These are phyloP conservation scores for Asbolus verrucosus DNA, from an alignment of 1,140 invertebrate species.

Conservation along the genomic window DNA sequence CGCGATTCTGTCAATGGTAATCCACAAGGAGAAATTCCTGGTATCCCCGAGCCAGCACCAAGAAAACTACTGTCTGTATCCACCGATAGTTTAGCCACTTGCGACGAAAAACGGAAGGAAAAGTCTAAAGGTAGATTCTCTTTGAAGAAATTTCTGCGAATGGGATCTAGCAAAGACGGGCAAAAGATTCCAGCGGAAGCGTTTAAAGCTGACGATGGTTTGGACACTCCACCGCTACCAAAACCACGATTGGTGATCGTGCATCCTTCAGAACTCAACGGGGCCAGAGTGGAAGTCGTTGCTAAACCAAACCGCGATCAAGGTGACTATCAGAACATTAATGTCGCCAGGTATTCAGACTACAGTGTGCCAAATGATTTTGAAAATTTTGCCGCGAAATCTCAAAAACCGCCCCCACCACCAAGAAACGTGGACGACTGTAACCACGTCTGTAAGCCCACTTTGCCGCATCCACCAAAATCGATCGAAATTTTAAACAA, in stretches of 20 bases:
- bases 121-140: constrained; percentile 77
- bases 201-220: constrained; percentile 62
- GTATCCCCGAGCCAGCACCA: constrained; percentile 72
- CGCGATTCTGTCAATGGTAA: constrained; percentile 12
- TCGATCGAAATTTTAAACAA: constrained; percentile 72
- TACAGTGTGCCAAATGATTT: constrained; percentile 58
- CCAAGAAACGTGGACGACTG: constrained; percentile 71
- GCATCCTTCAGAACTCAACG: constrained; percentile 87
- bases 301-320: constrained; percentile 65
- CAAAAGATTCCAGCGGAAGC: constrained; percentile 65
- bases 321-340: constrained; percentile 65
- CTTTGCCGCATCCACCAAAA: constrained; percentile 78
- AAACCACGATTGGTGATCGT: constrained; percentile 86
- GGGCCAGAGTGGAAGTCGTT: constrained; percentile 80
- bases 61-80: constrained; percentile 77
- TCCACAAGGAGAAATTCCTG: constrained; percentile 8
- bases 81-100: constrained; percentile 73
- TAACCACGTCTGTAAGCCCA: constrained; percentile 71
- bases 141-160: constrained; percentile 84
- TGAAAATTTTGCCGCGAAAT: constrained; percentile 41
- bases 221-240: constrained; percentile 60
- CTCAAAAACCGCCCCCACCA: constrained; percentile 69
- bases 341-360: constrained; percentile 65
- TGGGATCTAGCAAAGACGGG: constrained; percentile 77
- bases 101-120: constrained; percentile 77